Percentiles rank a stretch among this genome's conserved stretches.
phyloP scores from a whole-genome alignment of 2,888 invertebrate genomes.

The Aphidoletes aphidimyza region DNA sequence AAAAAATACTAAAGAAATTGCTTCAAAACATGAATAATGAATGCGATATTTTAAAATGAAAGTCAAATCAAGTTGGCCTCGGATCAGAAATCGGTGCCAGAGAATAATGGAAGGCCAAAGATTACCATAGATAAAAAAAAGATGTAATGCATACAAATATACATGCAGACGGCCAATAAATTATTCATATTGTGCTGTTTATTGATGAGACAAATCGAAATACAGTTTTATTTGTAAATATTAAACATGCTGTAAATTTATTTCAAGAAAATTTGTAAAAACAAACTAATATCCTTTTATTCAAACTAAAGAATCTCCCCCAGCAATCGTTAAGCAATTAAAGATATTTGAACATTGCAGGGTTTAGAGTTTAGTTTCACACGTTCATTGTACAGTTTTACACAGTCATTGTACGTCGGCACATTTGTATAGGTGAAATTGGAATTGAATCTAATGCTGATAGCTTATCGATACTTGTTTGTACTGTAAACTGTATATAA shows the following conservation, averaged over 20 bases:
- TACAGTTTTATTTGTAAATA: background rate
- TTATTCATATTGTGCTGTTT: constrained; percentile 45
- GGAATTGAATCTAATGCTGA: too few species aligned
- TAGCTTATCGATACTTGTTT: too few species aligned
- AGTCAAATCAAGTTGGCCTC: constrained; percentile 39
- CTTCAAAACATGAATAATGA: constrained; percentile 37
- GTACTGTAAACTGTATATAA: too few species aligned
- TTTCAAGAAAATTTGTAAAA: too few species aligned
- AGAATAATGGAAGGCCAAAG: constrained; percentile 28
- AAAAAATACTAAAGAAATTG: constrained; percentile 23
- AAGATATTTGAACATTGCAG: background rate
- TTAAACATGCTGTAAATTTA: background rate
- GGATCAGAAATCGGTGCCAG: background rate
- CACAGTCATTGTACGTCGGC: too few species aligned
- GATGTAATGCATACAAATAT: constrained; percentile 5
- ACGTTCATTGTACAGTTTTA: background rate
- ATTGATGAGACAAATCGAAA: constrained; percentile 27
- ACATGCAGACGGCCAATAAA: background rate
- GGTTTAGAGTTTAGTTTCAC: too few species aligned
- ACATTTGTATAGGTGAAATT: too few species aligned
- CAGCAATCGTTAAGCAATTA: constrained; percentile 1
- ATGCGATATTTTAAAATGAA: constrained; percentile 51
- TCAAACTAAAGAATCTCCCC: too few species aligned
- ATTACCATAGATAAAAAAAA: constrained; percentile 22
- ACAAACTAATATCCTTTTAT: too few species aligned